phyloP scores from a whole-genome alignment of 37 sponge, comb jelly and placozoan species.

The Agelas oroides region DNA sequence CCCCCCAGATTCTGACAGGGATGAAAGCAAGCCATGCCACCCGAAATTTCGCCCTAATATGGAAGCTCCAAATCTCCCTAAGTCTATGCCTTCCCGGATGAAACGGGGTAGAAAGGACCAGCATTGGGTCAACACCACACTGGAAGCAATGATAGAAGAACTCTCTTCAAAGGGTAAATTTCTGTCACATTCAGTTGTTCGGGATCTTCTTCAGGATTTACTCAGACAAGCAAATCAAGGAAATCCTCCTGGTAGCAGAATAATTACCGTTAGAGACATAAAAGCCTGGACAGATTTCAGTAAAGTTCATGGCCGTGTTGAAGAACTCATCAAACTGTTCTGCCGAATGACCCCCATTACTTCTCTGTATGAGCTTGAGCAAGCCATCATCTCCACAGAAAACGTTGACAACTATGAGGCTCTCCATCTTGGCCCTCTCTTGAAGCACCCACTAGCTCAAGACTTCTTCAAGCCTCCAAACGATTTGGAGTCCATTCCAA shows the following conservation, averaged over 20 bases:
- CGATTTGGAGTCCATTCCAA: slow-evolving; percentile 46
- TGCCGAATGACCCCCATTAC: slow-evolving; percentile 49
- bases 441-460: slow-evolving; percentile 49
- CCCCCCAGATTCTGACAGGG: too few species aligned
- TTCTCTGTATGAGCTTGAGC: slow-evolving; percentile 53
- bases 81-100: neutral
- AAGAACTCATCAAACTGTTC: slow-evolving; percentile 52
- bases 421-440: slow-evolving; percentile 59
- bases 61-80: neutral
- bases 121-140: neutral
- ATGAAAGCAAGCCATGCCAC: slow-evolving; percentile 3
- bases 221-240: neutral
- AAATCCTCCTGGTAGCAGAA: neutral
- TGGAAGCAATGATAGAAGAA: slow-evolving; percentile 17
- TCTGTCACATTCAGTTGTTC: slow-evolving; percentile 16
- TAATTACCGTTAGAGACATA: slow-evolving; percentile 11
- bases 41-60: slow-evolving; percentile 11
- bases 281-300: neutral
- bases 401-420: slow-evolving; percentile 44
- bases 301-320: slow-evolving; percentile 39
- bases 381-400: slow-evolving; percentile 20
- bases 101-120: neutral
- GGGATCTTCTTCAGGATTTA: neutral
- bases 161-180: slow-evolving; percentile 47
- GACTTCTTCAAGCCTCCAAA: slow-evolving; percentile 53